phyloP scores from a whole-genome alignment of 2,113 vertebrate genomes.

The Ramphastos sulfuratus region DNA sequence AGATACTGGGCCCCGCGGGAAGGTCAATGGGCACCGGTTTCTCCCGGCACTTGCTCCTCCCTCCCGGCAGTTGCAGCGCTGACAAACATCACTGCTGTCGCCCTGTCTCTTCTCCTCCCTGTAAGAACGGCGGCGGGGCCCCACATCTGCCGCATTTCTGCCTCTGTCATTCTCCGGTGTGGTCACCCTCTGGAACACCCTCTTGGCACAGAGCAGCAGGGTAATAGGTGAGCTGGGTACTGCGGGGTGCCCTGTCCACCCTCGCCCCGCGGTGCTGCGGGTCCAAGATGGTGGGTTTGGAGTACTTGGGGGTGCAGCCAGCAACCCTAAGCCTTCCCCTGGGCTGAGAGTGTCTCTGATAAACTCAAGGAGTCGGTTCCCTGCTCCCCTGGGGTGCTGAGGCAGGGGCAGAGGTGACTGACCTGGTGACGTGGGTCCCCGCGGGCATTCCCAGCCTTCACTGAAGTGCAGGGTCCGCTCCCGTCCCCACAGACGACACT shows the following conservation, averaged over 20 bases:
- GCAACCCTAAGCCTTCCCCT: neutral
- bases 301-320: neutral
- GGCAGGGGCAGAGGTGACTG: no score
- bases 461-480: neutral
- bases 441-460: accelerated
- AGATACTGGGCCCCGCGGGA: accelerated
- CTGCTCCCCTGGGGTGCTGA: neutral
- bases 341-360: neutral
- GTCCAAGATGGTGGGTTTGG: neutral
- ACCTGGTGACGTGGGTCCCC: accelerated
- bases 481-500: accelerated
- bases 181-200: neutral
- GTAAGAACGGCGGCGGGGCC: accelerated
- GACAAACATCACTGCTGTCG: neutral
- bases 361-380: neutral
- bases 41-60: neutral
- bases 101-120: neutral
- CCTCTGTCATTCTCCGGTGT: neutral
- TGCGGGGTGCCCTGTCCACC: accelerated
- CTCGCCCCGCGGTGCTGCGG: accelerated
- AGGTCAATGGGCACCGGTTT: no score
- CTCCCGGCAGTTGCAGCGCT: neutral
- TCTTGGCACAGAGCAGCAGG: neutral
- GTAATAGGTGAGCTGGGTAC: neutral
- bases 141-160: neutral